Evolutionary conservation across 1,140 invertebrate genomes (phyloP).

Genomic region (Bombus soroeensis): DNA sequence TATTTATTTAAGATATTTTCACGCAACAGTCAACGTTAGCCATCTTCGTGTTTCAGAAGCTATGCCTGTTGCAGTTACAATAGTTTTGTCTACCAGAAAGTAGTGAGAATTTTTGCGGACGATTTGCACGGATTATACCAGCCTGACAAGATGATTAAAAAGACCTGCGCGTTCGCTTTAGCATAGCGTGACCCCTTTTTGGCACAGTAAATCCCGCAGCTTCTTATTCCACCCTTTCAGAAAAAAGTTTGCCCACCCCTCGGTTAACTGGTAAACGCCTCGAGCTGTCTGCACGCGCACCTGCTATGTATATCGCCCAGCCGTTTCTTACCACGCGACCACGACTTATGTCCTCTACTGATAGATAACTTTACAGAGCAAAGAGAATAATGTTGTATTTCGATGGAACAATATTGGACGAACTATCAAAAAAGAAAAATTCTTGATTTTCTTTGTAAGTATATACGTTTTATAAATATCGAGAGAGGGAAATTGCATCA

Average conservation of each 20-base stretch:
- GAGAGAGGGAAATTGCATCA: neutral
- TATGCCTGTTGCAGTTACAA: constrained; percentile 33
- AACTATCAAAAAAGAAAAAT: neutral
- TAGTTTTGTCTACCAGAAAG: neutral
- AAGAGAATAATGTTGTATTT: neutral
- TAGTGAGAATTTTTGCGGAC: constrained; percentile 26
- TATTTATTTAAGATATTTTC: neutral
- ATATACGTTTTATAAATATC: neutral
- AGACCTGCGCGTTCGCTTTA: constrained; percentile 31
- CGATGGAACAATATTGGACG: neutral
- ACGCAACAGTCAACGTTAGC: neutral
- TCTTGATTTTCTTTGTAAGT: neutral
- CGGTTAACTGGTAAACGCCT: constrained; percentile 53
- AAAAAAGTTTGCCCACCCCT: constrained; percentile 49
- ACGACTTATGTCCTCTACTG: constrained; percentile 23
- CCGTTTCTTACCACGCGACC: constrained; percentile 46
- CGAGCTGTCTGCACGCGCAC: constrained; percentile 54
- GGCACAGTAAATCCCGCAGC: constrained; percentile 49
- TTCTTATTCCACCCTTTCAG: constrained; percentile 44
- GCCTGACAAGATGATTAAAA: constrained; percentile 52
- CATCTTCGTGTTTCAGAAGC: neutral
- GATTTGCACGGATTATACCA: constrained; percentile 43
- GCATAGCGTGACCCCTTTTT: constrained; percentile 46
- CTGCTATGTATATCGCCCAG: constrained; percentile 37
- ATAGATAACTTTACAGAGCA: constrained; percentile 12